These are phyloP conservation scores for Solenodon paradoxus DNA, from an alignment of 2,113 vertebrate genomes.

Conservation along the genomic window DNA sequence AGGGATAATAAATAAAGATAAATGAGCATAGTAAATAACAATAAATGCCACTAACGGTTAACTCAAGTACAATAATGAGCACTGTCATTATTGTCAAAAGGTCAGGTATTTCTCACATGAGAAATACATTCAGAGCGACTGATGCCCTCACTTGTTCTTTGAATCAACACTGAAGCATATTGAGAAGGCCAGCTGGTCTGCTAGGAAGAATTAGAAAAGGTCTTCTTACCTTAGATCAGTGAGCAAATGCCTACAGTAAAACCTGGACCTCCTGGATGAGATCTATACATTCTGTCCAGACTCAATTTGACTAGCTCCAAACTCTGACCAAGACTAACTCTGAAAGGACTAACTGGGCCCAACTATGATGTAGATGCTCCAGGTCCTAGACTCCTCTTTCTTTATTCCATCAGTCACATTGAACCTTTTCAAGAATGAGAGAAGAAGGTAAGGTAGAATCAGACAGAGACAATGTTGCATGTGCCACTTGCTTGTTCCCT, in stretches of 20 bases:
- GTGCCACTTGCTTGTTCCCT: not conserved
- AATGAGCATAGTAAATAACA: not conserved
- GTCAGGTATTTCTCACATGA: not conserved
- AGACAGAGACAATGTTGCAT: not conserved
- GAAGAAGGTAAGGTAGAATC: not conserved
- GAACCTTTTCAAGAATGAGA: not conserved
- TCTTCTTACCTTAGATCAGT: not conserved
- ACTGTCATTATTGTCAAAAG: constrained; percentile 1
- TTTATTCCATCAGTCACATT: not conserved
- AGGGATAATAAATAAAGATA: too few species aligned
- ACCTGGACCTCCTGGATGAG: not conserved
- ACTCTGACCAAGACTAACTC: not conserved
- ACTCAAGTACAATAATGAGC: constrained; percentile 1
- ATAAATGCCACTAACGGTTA: constrained; percentile 5
- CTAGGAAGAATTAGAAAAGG: not conserved
- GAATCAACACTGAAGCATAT: not conserved
- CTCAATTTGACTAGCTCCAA: not conserved
- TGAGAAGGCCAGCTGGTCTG: not conserved
- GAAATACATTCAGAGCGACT: not conserved
- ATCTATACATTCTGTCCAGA: not conserved
- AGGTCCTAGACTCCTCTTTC: not conserved
- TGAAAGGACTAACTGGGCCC: not conserved
- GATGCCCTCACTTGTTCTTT: not conserved
- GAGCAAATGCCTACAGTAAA: not conserved
- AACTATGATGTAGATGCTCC: not conserved